phyloP scores from a whole-genome alignment of 2,113 vertebrate genomes.

The Sinocyclocheilus grahami region DNA sequence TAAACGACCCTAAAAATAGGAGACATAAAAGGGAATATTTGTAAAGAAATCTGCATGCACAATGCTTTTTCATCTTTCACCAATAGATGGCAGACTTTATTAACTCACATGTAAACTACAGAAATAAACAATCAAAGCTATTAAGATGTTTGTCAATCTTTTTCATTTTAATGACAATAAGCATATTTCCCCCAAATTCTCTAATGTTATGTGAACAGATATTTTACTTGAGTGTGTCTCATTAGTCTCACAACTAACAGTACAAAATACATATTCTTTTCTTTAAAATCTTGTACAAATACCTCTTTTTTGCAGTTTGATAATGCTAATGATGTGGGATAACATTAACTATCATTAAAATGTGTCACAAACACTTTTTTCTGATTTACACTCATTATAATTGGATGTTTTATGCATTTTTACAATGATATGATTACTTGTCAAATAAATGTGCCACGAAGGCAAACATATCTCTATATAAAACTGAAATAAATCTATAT shows the following conservation, averaged over 20 bases:
- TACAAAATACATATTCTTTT: not conserved
- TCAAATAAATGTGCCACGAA: too few relatives aligned
- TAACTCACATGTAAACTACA: not conserved
- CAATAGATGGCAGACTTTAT: constrained; percentile 53
- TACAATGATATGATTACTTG: too few relatives aligned
- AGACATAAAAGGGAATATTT: constrained; percentile 1
- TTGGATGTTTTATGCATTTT: too few relatives aligned
- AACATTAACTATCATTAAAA: not conserved
- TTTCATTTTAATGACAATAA: not conserved
- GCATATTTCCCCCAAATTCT: not conserved
- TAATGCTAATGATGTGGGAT: not conserved
- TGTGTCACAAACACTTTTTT: not conserved
- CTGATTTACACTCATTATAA: too few relatives aligned
- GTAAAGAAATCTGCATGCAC: not conserved
- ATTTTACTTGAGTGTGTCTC: not conserved
- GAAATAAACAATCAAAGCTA: not conserved
- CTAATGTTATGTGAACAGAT: not conserved
- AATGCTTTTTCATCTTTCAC: constrained; percentile 23
- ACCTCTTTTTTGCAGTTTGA: not conserved
- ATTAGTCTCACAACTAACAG: not conserved
- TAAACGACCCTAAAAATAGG: constrained; percentile 83
- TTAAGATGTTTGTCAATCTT: not conserved
- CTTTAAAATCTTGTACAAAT: not conserved
- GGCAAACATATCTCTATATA: not conserved
- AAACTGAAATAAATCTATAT: not conserved